Base-by-base conservation (phyloP, 2,113 vertebrate species). In the Syrmaticus mikado region DNA sequence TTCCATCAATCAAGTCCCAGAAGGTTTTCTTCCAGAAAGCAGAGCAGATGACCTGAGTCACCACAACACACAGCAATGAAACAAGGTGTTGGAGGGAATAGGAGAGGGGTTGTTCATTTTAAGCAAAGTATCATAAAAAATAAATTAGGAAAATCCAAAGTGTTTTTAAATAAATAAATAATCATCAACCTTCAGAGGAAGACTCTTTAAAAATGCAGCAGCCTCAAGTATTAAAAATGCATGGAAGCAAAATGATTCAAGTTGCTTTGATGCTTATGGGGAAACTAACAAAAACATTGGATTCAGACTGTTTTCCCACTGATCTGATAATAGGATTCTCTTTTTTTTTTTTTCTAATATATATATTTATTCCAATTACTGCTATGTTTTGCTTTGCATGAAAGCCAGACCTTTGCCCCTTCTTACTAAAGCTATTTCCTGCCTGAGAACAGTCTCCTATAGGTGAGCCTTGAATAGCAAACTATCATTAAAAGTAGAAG, bases 161-260 rank as follows among this genome's bases (percentile, higher is more conserved):
- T 71, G 16, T 17, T 85, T 85, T 34, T 28, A 87, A 95, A 67
- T 52, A 92, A 87, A 62, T 14, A 89, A 85, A 77, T 57, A 65
- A 81, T 82, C 24, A 14, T 32, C 74, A 73, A 72, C 19, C 32
- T 73, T 89, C 87, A 87, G 68, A 67, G 36, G 16, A 82, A 66
- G 25, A 32, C 57, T 57, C 10, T 45, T 94, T 85, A 85, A 95
- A 94, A 93, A 90, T 92, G 77, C 53, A 92, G 71, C 78, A 91
- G 41, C 28, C 46, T 79, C 22, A 77, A 48, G 58, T 85, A 87
- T 92, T 92, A 94, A 94, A 94, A 92, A 95, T 77, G 43, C 55
- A 92, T 58, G 27, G 50, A 65, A 88, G 61, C 57, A 94, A 95
- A 93, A 80, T 34, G n/a, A 91, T 70, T 85, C 81, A 86, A 93